Evolutionary conservation across 2,113 vertebrate species (phyloP), one percentile per base, ranked within the genome.

Genomic region (Platichthys flesus): DNA sequence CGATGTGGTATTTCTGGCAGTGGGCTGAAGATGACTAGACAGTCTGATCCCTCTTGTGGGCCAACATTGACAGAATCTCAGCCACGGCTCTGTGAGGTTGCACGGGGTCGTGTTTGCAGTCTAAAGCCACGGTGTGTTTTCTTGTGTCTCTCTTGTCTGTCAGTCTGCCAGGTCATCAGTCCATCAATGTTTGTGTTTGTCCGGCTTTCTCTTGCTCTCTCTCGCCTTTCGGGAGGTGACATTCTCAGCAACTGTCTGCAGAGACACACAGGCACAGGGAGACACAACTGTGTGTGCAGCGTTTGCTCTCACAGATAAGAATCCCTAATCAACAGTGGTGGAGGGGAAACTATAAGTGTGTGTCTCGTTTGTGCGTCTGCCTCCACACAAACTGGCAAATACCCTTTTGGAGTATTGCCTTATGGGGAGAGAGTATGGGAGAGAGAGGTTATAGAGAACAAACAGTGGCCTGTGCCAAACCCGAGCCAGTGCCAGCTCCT

Each of bases 301-400:
- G 12, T 55, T 76, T 69, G 62, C 69, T 76, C 64, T 83, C 74
- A 18, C 51, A 73, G 74, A 83, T 84, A 78, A 80, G 42, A 65
- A 65, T 77, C 47, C 55, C 42, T 76, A 68, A 85, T 80, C 72
- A 62, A 3, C 63, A 26, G 45, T 15, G 24, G 57, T 24, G 8
- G 23, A 24, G 20, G 12, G 51, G 56, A 74, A 64, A 70, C 20
- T n/a, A 51, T 26, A 66, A 72, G 47, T 31, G 37, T 66, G 57
- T 37, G n/a, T 57, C 59, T 68, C 51, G 20, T 57, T 55, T 66
- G 20, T 42, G 23, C 0, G 4, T 64, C 54, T 70, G 56, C 26
- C 51, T 58, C 49, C 51, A 49, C 24, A 60, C 54, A 70, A 64
- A 52, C 31, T 69, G 5, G 23, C 81, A 71, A 78, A 70, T 64